Base-by-base conservation (phyloP, 2,797 vertebrate species). In the Tolypeutes matacus region DNA sequence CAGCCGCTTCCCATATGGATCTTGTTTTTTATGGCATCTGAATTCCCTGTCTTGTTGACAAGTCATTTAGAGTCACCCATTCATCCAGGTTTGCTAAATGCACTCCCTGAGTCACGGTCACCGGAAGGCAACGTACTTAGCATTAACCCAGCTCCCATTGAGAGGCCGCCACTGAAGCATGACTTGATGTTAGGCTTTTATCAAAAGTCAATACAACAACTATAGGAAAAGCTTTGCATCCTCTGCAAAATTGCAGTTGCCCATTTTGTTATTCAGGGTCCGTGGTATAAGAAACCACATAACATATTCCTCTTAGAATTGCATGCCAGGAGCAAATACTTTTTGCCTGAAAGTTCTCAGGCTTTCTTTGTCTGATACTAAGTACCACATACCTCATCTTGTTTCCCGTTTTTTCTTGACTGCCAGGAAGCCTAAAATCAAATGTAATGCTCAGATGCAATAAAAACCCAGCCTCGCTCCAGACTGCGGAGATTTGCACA, bases 31-130 rank as follows among this genome's bases (percentile, higher is more conserved):
- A 64, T 2, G n/a, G 58, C 42, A 1, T 39, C 39, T 56, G 56
- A 67, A 86, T 77, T 60, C 70, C 65, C 75, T 82, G 34, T 23
- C 39, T 81, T 42, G 18, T 56, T 89, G 85, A 49, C 17, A 69
- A 86, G 18, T 58, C 5, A 2, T 39, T 83, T 29, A 18, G 65
- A 83, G 60, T 7, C 84, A n/a, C 31, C 18, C 75, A 7, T 75
- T 92, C 15, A 8, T 60, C 36, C 15, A 89, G 39, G 58, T 72
- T 77, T 72, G 85, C 90, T 82, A 67, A 85, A 42, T n/a, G 36
- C 65, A 42, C 14, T 39, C 73, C 15, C 34, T 8, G 36, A 82
- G 65, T 56, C 53, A 34, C 0, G 17, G 17, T 65, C 51, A 36
- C 17, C 60, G 46, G 31, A 78, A 62, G 91, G 65, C 51, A 20